Base-by-base conservation (phyloP, 2,888 invertebrate species). In the Tryphoninae sp. region DNA sequence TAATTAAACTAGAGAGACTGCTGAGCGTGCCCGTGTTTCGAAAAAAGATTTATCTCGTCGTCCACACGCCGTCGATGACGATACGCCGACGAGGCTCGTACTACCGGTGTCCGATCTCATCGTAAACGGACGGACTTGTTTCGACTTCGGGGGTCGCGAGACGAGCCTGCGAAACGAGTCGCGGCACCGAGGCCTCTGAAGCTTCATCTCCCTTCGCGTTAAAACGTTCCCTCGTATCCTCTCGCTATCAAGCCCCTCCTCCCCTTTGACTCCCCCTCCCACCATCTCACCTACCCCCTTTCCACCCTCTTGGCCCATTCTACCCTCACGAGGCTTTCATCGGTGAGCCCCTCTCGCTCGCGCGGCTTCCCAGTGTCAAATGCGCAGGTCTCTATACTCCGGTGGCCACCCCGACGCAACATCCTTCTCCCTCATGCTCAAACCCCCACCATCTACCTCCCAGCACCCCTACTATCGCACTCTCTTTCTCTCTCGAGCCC, bases 101-200 rank as follows among this genome's bases (percentile, higher is more conserved):
- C 67, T 69, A 76, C 76, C 78, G 73, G 53, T 78, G 59, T 78
- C 67, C 80, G 79, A 78, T 87, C 84, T 86, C 88, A 87, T 89
- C 40, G 40, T 16, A 19, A 55, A 33, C 16, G 84, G 79, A 84
- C 62, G 79, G 49, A 78, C 64, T 23, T 86, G 84, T 82, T 82
- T 71, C 85, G 84, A 83, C 84, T 82, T 82, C 84, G 85, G 83
- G 81, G 83, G 80, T 86, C 86, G 85, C 88, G 88, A 87, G 88
- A 87, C 88, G 86, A 86, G 86, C 85, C 86, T 89, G 85, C 81
- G 82, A 84, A 78, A 58, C 78, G 73, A 73, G 76, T 80, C 83
- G 80, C 78, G 78, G 83, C 80, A 77, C 82, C 72, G 78, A 78
- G 78, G 79, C 83, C 77, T 80, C 81, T 76, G 75, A 62, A 68